Conservation (phyloP, 2,113 vertebrate genomes). For the Addax nasomaculatus region DNA sequence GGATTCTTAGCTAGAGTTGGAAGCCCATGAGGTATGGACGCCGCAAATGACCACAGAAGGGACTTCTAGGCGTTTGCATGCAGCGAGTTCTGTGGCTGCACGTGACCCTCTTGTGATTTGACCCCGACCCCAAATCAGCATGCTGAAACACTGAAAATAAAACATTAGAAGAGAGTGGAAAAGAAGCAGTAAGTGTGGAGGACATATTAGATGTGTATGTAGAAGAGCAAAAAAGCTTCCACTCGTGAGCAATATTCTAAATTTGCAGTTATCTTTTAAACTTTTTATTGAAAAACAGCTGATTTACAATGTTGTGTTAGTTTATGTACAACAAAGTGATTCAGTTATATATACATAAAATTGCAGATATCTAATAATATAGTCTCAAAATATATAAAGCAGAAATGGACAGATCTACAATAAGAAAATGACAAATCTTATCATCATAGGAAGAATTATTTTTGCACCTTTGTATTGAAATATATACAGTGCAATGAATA, state of each 20-base stretch:
- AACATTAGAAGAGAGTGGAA: neutral
- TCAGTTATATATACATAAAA: neutral
- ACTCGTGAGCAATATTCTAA: neutral
- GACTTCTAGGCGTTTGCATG: neutral
- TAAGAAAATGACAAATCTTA: neutral
- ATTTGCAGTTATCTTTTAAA: neutral
- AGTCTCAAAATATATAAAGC: neutral
- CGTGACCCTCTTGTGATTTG: neutral
- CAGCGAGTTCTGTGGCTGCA: neutral
- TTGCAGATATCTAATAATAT: neutral
- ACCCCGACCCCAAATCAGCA: neutral
- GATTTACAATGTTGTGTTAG: neutral
- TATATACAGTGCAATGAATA: neutral
- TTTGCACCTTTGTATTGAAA: neutral
- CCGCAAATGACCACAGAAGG: neutral
- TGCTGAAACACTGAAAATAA: neutral
- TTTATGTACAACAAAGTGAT: neutral
- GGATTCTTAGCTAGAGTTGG: neutral
- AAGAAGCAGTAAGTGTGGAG: neutral
- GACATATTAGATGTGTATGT: neutral
- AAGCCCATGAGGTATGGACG: neutral
- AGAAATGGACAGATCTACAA: neutral
- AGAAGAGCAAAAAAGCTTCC: neutral
- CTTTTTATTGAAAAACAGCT: neutral
- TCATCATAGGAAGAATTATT: neutral